Evolutionary conservation across 2,113 vertebrate species (phyloP), one percentile per base, ranked within the genome.

Genomic region (Sisor rabdophorus): DNA sequence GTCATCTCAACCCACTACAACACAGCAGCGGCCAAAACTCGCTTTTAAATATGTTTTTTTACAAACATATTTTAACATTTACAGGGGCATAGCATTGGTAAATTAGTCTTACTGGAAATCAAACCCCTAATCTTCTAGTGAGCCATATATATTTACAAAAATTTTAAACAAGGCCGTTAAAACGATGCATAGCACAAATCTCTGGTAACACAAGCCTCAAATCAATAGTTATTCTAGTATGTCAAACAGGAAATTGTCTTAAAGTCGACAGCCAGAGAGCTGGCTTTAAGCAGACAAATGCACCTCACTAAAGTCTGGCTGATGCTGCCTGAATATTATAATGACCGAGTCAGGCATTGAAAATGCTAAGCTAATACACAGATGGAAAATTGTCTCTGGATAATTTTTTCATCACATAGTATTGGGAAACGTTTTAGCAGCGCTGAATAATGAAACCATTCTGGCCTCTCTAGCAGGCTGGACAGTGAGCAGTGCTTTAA

Each of bases 181-280:
- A n/a, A n/a, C 65, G 17, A 64, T 68, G 76, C 82, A 83, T 76
- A 19, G 40, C 83, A 79, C 26, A 76, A 80, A 73, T 73, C 73
- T 81, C 79, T 84, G 71, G 79, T 86, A 81, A 81, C 36, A 71
- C 78, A 73, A 85, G 15, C 77, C 75, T 2, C 8, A 76, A 79
- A 63, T 87, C 78, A 81, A 81, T 76, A 22, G 80, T 61, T n/a
- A 17, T 77, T 83, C 4, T 7, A 24, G 86, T 72, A 81, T 15
- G 26, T 65, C 71, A 61, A 80, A 76, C 73, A 82, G 82, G 72
- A 85, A 82, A 85, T 81, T 73, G 81, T 85, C 83, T 85, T 79
- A 77, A 80, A 48, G 64, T 80, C n/a, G 59, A 79, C 69, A 77
- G 77, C 52, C 69, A 74, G 77, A 52, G 54, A 56, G 78, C 63